phyloP scores from a whole-genome alignment of 2,888 invertebrate genomes.

The Dugesia japonica region DNA sequence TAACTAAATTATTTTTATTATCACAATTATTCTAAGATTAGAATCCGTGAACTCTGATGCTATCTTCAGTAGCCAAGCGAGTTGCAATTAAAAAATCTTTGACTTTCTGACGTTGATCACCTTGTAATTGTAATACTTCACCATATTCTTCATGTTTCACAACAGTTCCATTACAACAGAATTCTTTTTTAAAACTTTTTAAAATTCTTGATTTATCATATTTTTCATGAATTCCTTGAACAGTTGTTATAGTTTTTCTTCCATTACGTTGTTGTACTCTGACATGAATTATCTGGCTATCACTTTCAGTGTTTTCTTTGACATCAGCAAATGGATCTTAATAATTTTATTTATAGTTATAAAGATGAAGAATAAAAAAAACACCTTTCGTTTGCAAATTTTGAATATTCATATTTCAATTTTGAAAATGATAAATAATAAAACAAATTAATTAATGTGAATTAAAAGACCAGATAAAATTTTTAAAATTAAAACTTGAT shows the following conservation, averaged over 20 bases:
- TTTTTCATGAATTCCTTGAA: slow-evolving; percentile 56
- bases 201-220: slow-evolving; percentile 99
- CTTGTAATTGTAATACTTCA: slow-evolving; percentile 96
- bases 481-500: too few species aligned
- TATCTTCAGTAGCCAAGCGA: slow-evolving; percentile 88
- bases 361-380: too few species aligned
- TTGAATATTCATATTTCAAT: too few species aligned
- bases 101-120: slow-evolving; percentile 97
- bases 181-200: slow-evolving; percentile 68
- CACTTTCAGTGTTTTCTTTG: background rate
- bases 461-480: too few species aligned
- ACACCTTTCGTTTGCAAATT: too few species aligned
- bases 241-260: slow-evolving; percentile 95
- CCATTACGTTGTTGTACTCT: slow-evolving; percentile 99
- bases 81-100: slow-evolving; percentile 96
- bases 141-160: slow-evolving; percentile 99
- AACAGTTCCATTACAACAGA: slow-evolving; percentile 99
- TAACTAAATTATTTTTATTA: too few species aligned
- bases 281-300: slow-evolving; percentile 86
- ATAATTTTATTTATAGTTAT: too few species aligned
- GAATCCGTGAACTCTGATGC: slow-evolving; percentile 66
- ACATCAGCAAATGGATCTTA: slow-evolving; percentile 21
- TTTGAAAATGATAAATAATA: too few species aligned
- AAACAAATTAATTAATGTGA: too few species aligned
- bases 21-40: slow-evolving; percentile 25